phyloP scores from a whole-genome alignment of 2,888 invertebrate species.

The Meteorus cinctellus region DNA sequence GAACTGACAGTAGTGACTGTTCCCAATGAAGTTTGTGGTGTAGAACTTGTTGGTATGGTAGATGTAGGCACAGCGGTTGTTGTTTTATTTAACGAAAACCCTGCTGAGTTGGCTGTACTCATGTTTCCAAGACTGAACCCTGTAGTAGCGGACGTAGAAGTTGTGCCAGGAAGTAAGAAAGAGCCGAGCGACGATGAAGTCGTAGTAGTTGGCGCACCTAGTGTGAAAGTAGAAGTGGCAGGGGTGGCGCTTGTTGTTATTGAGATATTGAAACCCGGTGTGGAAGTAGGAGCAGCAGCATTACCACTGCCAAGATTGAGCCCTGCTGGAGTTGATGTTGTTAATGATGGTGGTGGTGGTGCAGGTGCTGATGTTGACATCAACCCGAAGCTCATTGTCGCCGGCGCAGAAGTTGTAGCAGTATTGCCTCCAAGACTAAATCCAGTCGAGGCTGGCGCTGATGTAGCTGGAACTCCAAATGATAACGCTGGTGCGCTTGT shows the following conservation, averaged over 20 bases:
- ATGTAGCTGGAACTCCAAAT: slow-evolving; percentile 55
- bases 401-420: slow-evolving; percentile 49
- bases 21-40: slow-evolving; percentile 64
- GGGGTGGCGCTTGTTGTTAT: slow-evolving; percentile 17
- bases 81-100: slow-evolving; percentile 57
- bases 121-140: slow-evolving; percentile 48
- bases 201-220: slow-evolving; percentile 43
- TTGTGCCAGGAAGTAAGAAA: slow-evolving; percentile 40
- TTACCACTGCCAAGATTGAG: slow-evolving; percentile 57
- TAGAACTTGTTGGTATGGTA: slow-evolving; percentile 49
- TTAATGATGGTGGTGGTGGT: slow-evolving; percentile 23
- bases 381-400: slow-evolving; percentile 42
- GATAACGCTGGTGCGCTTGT: slow-evolving; percentile 45
- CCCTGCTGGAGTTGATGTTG: slow-evolving; percentile 41
- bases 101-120: slow-evolving; percentile 46
- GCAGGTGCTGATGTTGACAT: slow-evolving; percentile 55
- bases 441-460: slow-evolving; percentile 49
- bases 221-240: slow-evolving; percentile 40
- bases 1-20: slow-evolving; percentile 67
- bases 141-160: slow-evolving; percentile 49
- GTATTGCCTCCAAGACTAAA: slow-evolving; percentile 51
- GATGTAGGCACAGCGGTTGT: slow-evolving; percentile 54
- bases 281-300: slow-evolving; percentile 50
- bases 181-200: slow-evolving; percentile 38
- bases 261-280: slow-evolving; percentile 29